Percentiles rank a stretch among this genome's conserved stretches.
phyloP scores from a whole-genome alignment of 2,113 vertebrate genomes.

The Macroglossus sobrinus region DNA sequence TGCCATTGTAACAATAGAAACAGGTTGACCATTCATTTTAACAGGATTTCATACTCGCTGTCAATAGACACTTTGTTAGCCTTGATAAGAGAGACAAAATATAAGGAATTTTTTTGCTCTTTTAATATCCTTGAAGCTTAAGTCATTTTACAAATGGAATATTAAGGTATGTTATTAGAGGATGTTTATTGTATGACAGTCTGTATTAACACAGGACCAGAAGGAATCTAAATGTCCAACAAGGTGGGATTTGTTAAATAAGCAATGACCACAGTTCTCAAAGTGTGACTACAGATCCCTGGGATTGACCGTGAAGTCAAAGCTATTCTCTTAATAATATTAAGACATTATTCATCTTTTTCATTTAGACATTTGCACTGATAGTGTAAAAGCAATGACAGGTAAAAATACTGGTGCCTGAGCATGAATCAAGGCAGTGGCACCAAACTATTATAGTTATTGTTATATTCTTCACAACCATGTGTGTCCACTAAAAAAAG shows the following conservation, averaged over 20 bases:
- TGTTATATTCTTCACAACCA: background rate
- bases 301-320: background rate
- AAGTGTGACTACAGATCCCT: background rate
- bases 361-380: background rate
- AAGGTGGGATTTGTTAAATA: background rate
- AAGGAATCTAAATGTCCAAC: background rate
- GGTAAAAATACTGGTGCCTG: background rate
- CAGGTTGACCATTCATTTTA: background rate
- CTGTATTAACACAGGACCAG: background rate
- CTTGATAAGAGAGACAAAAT: background rate
- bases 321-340: background rate
- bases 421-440: background rate
- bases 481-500: background rate
- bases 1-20: background rate
- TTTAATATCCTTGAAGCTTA: background rate
- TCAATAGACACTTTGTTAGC: background rate
- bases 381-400: background rate
- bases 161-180: background rate
- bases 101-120: background rate
- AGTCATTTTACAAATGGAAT: background rate
- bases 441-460: rapidly evolving
- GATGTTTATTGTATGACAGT: background rate
- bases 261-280: background rate
- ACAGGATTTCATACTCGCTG: background rate
- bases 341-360: background rate